These are phyloP conservation scores for Turdus rufiventris DNA, from an alignment of 2,113 vertebrate species.

Conservation along the genomic window DNA sequence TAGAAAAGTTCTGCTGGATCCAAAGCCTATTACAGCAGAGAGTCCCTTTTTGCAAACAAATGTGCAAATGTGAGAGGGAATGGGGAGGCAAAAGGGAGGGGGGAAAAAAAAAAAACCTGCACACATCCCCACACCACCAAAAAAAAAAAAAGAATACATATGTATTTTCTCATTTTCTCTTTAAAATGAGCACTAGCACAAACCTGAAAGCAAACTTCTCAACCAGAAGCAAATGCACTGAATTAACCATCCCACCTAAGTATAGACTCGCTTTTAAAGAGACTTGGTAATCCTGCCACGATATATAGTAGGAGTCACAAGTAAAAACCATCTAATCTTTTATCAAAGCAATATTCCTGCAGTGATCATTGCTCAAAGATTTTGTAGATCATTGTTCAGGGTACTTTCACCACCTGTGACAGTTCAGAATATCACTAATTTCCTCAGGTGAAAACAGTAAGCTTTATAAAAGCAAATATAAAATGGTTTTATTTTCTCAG, in stretches of 20 bases:
- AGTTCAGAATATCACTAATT: conserved; percentile 23
- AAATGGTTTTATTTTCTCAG: not conserved
- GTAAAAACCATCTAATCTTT: not conserved
- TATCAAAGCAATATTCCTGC: not conserved
- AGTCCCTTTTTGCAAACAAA: not conserved
- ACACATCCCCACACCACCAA: too few species aligned
- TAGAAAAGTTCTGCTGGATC: not conserved
- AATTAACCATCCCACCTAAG: not conserved
- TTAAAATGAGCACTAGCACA: not conserved
- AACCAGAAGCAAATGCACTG: not conserved
- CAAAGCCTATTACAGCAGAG: not conserved
- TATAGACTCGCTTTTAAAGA: not conserved
- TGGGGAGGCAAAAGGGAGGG: not conserved
- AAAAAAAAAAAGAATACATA: not conserved
- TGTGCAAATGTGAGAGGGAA: rapidly evolving
- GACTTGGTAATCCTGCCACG: not conserved
- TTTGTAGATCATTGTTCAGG: not conserved
- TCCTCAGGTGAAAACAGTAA: not conserved
- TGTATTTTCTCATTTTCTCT: not conserved
- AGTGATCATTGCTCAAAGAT: not conserved
- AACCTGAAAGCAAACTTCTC: not conserved
- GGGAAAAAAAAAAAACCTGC: not conserved
- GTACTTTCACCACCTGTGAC: not conserved
- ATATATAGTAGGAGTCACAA: not conserved
- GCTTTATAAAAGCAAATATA: not conserved